These are phyloP conservation scores for Andrena bicolor DNA, from an alignment of 2,888 invertebrate species.

Conservation along the genomic window DNA sequence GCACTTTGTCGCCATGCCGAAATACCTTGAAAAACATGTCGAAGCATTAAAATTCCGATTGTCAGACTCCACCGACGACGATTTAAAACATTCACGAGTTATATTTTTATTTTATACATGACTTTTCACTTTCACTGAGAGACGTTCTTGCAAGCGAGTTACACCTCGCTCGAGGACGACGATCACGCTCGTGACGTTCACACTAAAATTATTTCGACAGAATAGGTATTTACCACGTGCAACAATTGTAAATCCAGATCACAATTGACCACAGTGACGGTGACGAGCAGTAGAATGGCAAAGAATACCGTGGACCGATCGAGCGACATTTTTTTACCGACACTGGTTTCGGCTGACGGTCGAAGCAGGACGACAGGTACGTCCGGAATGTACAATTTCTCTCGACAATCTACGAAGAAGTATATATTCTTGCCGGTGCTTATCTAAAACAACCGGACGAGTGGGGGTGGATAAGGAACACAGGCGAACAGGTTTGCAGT, in stretches of 20 bases:
- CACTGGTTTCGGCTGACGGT: conserved; percentile 17
- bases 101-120: neutral
- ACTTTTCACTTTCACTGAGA: conserved; percentile 1
- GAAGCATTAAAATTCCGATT: conserved; percentile 21
- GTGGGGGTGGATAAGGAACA: conserved; percentile 77
- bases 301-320: neutral
- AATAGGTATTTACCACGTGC: conserved; percentile 78
- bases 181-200: neutral
- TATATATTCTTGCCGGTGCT: conserved; percentile 71
- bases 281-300: conserved; percentile 1
- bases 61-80: neutral
- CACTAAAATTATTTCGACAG: too few relatives aligned
- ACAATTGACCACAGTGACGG: conserved; percentile 33
- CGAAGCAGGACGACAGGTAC: conserved; percentile 52
- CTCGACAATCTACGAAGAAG: conserved; percentile 72
- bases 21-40: conserved; percentile 84
- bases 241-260: conserved; percentile 76
- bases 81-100: neutral
- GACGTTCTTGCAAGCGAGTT: conserved; percentile 1
- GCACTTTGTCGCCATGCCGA: conserved; percentile 88
- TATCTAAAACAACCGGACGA: conserved; percentile 67
- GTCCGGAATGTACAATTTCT: conserved; percentile 73
- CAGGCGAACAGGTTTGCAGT: conserved; percentile 70
- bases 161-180: neutral
- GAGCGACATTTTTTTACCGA: conserved; percentile 44